Conservation (phyloP, 2,113 vertebrate species). For the Pachycephala philippinensis region DNA sequence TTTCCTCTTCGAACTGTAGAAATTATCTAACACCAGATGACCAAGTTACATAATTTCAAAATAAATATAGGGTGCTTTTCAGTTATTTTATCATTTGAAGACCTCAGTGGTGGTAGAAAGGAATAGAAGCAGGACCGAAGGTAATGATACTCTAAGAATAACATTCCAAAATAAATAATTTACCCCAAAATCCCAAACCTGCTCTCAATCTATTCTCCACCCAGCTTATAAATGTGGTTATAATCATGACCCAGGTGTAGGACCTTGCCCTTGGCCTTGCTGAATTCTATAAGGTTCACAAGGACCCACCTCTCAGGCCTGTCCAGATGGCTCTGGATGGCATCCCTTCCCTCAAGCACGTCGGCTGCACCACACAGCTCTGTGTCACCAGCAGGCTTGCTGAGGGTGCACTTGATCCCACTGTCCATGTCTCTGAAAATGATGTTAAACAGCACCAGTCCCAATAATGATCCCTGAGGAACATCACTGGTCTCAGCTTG, state of each 20-base stretch:
- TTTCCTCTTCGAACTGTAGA: background rate
- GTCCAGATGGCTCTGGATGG: background rate
- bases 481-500: background rate
- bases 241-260: background rate
- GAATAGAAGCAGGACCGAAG: background rate
- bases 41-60: background rate
- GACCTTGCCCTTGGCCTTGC: background rate
- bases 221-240: background rate
- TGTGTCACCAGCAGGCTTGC: background rate
- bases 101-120: background rate
- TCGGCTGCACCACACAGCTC: background rate
- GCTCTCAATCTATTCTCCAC: background rate
- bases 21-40: background rate
- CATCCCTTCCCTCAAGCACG: background rate
- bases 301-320: background rate
- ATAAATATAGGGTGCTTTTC: background rate
- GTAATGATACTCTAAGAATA: background rate
- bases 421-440: background rate
- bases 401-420: background rate
- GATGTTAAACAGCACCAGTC: background rate
- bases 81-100: background rate
- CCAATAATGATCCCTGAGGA: background rate
- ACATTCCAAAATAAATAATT: background rate
- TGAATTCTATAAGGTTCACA: background rate
- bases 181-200: background rate